phyloP scores from a whole-genome alignment of 2,888 invertebrate species.

The Catocala fraxini region DNA sequence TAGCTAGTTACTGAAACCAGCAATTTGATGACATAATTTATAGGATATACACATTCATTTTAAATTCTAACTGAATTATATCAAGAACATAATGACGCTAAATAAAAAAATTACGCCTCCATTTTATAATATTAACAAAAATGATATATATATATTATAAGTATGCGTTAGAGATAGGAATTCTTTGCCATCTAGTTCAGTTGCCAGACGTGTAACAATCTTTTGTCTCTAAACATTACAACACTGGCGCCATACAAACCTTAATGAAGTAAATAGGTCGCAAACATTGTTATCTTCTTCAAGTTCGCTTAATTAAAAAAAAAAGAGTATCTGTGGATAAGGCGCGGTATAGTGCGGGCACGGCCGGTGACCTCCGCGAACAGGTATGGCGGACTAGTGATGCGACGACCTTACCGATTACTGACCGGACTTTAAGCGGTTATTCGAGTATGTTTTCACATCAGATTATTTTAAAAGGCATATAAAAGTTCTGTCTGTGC shows the following conservation, averaged over 20 bases:
- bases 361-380: conserved; percentile 57
- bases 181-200: not conserved
- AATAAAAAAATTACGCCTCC: too few species aligned
- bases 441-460: not conserved
- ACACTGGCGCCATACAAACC: conserved; percentile 19
- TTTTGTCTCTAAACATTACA: conserved; percentile 31
- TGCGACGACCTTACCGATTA: conserved; percentile 28
- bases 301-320: conserved; percentile 32
- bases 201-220: conserved; percentile 18
- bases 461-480: too few species aligned
- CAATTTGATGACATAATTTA: too few species aligned
- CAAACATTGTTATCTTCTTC: conserved; percentile 44
- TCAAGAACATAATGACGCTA: too few species aligned
- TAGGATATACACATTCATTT: too few species aligned
- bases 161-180: too few species aligned
- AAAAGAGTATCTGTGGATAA: conserved; percentile 30
- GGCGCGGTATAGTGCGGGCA: conserved; percentile 43
- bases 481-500: too few species aligned
- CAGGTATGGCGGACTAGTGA: conserved; percentile 52
- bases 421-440: not conserved
- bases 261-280: conserved; percentile 34
- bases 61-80: too few species aligned
- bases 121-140: too few species aligned
- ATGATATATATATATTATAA: too few species aligned
- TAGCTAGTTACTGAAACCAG: too few species aligned